Percentiles rank a stretch among this genome's conserved stretches.
Conservation (phyloP, 2,797 vertebrate species). For the Sebastes ruberrimus region DNA sequence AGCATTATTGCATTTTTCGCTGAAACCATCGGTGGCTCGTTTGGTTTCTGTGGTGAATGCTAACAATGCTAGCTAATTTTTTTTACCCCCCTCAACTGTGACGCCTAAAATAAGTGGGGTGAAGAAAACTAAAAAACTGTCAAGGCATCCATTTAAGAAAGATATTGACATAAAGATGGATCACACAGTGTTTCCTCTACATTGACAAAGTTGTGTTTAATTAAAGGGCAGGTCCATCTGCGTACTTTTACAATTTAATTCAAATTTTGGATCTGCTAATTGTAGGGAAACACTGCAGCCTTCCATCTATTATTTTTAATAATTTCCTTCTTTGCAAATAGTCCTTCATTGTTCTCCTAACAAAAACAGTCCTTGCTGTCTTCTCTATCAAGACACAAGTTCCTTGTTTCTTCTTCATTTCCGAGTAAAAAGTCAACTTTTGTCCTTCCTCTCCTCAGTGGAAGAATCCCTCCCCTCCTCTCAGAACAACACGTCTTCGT, state of each 20-base stretch:
- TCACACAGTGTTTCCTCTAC: conserved; percentile 36
- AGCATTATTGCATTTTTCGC: background rate
- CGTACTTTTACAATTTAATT: background rate
- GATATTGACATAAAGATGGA: conserved; percentile 14
- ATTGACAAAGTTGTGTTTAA: background rate
- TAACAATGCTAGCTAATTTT: background rate
- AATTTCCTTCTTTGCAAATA: background rate
- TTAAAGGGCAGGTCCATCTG: background rate
- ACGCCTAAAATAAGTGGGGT: background rate
- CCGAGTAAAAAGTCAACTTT: conserved; percentile 3
- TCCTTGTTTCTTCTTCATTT: conserved; percentile 23
- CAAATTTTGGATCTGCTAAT: background rate
- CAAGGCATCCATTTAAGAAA: conserved; percentile 39
- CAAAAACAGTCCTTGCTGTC: background rate
- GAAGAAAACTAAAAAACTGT: background rate
- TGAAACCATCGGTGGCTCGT: background rate
- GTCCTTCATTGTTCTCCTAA: conserved; percentile 25
- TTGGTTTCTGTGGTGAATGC: background rate
- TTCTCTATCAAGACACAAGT: background rate
- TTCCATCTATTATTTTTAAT: background rate
- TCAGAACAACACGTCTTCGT: conserved; percentile 98
- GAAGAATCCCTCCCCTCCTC: conserved; percentile 31
- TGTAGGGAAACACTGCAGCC: conserved; percentile 36
- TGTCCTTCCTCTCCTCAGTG: background rate
- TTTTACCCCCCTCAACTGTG: no score